phyloP scores from a whole-genome alignment of 2,888 invertebrate species.

The Coecobrya sp. region DNA sequence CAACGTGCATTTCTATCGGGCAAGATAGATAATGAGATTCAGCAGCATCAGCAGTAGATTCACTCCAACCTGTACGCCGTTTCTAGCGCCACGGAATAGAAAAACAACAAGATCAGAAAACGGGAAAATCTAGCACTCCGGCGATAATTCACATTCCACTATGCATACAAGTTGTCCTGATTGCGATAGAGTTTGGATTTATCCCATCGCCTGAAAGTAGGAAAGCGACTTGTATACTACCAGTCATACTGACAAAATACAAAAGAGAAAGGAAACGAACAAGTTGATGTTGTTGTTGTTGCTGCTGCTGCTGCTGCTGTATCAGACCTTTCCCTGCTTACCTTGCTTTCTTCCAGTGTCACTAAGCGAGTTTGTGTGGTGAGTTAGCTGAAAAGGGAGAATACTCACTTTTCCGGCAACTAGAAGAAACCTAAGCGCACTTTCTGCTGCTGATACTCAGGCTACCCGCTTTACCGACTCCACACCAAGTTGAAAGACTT shows the following conservation, averaged over 20 bases:
- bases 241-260: neutral
- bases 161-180: neutral
- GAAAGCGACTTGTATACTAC: neutral
- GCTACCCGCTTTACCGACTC: neutral
- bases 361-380: neutral
- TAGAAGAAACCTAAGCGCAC: neutral
- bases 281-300: neutral
- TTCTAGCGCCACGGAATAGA: neutral
- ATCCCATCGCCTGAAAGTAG: slow-evolving; percentile 10
- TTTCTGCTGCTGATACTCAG: neutral
- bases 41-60: neutral
- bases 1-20: neutral
- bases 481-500: slow-evolving; percentile 44
- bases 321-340: neutral
- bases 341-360: neutral
- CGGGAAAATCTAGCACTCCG: neutral
- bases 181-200: slow-evolving; percentile 11
- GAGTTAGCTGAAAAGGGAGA: neutral
- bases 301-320: neutral
- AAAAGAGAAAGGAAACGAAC: neutral
- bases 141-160: slow-evolving; percentile 15
- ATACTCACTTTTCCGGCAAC: neutral
- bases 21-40: neutral
- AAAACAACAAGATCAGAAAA: neutral
- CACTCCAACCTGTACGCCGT: too few relatives aligned